phyloP scores from a whole-genome alignment of 1,140 invertebrate genomes.

The Reticulitermes speratus region DNA sequence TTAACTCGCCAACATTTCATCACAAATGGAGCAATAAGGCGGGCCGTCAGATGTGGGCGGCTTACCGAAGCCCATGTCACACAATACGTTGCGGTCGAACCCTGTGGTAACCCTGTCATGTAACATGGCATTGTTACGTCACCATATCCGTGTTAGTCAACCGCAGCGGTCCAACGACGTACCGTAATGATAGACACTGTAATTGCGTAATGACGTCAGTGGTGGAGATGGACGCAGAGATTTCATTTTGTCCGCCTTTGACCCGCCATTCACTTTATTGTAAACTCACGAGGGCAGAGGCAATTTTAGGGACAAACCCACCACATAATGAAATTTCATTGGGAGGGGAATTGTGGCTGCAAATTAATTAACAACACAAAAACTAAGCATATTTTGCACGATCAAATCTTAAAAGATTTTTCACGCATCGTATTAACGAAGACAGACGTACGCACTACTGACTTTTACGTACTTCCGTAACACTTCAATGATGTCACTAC shows the following conservation, averaged over 20 bases:
- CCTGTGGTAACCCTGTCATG: not conserved
- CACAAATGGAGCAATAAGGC: not conserved
- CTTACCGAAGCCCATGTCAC: not conserved
- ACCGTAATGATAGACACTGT: not conserved
- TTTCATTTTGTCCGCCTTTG: not conserved
- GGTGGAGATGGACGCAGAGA: not conserved
- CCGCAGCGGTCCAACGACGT: not conserved
- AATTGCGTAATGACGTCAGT: not conserved
- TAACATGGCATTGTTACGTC: conserved; percentile 12
- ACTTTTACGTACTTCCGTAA: too few species aligned
- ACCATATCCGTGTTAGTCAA: not conserved
- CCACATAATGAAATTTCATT: too few species aligned
- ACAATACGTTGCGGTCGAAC: conserved; percentile 5
- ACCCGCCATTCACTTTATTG: not conserved
- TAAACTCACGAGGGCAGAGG: too few species aligned
- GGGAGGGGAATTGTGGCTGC: too few species aligned
- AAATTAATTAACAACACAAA: too few species aligned
- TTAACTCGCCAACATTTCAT: not conserved
- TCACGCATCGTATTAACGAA: too few species aligned
- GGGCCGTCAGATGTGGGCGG: not conserved
- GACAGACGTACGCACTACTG: too few species aligned
- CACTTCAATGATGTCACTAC: too few species aligned
- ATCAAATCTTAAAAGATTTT: too few species aligned
- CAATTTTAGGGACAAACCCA: too few species aligned
- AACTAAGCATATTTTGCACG: too few species aligned